Base-by-base conservation (phyloP, 2,888 invertebrate genomes). In the Chloroclystis v-ata region DNA sequence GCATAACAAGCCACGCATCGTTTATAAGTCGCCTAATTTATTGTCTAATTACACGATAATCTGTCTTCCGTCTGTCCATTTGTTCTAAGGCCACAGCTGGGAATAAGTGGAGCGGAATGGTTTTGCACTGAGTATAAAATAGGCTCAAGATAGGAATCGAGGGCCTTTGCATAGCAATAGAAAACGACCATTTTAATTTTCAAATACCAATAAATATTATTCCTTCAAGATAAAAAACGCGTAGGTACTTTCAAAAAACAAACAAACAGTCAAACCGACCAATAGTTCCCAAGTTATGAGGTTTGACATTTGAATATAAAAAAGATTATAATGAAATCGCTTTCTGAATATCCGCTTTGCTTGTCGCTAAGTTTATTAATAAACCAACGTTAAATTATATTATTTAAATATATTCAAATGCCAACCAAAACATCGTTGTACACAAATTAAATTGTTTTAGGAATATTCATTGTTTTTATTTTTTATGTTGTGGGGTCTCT, bases 31-130 rank as follows among this genome's bases (percentile, higher is more conserved):
- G 65, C 59, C 66, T 70, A 79, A 80, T 80, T 73, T 80, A 79
- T 75, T 58, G 68, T 62, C 69, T 75, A 81, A 82, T 82, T 79
- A 81, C 77, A 65, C 52, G 62, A 59, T 61, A 68, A 65, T 68
- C 63, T 69, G 67, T 57, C 48, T 47, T 38, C 30, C 16, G 28
- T 63, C 64, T 46, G 65, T 62, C 59, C 45, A 62, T 61, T 52
- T 40, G 58, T 60, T 46, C 44, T 43, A 13, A 46, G 33, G 33
- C 12, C 13, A 10, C 11, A 1, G 25, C 12, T 10, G 0, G 9
- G 6, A 7, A 35, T 43, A 30, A 39, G 39, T 33, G 20, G 29
- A 43, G 45, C 45, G 45, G 14, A 14, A 4, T 16, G n/a, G n/a
- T n/a, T n/a, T n/a, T n/a, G n/a, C n/a, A n/a, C n/a, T n/a, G n/a